Percentiles rank a stretch among this genome's conserved stretches.
These are phyloP conservation scores for Lordiphosa clarofinis DNA, from an alignment of 1,140 invertebrate species.

Conservation along the genomic window DNA sequence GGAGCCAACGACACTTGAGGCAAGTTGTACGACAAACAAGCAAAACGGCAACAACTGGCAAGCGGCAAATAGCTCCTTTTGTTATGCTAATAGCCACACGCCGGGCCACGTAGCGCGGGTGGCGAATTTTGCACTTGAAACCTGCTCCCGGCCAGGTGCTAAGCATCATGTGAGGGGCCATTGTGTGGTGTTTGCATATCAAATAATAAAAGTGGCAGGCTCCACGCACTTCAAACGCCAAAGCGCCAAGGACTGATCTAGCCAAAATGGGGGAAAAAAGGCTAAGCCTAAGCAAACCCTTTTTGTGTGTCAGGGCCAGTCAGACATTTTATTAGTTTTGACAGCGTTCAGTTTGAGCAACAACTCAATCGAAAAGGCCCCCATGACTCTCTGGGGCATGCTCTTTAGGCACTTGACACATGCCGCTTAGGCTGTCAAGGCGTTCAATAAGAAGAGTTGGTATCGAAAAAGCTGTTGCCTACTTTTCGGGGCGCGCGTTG, in stretches of 20 bases:
- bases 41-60: slow-evolving; percentile 18
- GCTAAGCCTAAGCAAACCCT: slow-evolving; percentile 48
- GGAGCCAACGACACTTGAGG: slow-evolving; percentile 52
- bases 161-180: background rate
- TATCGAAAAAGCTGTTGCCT: slow-evolving; percentile 32
- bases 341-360: slow-evolving; percentile 64
- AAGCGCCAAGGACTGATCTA: slow-evolving; percentile 47
- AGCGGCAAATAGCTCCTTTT: slow-evolving; percentile 45
- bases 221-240: slow-evolving; percentile 56
- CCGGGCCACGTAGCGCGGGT: slow-evolving; percentile 60
- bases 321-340: slow-evolving; percentile 78
- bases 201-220: slow-evolving; percentile 68
- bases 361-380: slow-evolving; percentile 46
- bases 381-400: slow-evolving; percentile 42
- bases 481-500: slow-evolving; percentile 18
- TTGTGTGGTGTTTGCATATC: slow-evolving; percentile 62
- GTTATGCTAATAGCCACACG: slow-evolving; percentile 71
- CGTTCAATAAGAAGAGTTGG: slow-evolving; percentile 39
- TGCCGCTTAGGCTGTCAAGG: slow-evolving; percentile 60
- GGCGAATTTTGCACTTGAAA: slow-evolving; percentile 60
- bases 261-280: slow-evolving; percentile 9
- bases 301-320: slow-evolving; percentile 28
- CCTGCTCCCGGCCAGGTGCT: slow-evolving; percentile 7
- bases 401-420: slow-evolving; percentile 70
- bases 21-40: slow-evolving; percentile 45